Percentiles rank a stretch among this genome's conserved stretches.
phyloP scores from a whole-genome alignment of 2,888 invertebrate genomes.

The Dryocosmus kuriphilus region DNA sequence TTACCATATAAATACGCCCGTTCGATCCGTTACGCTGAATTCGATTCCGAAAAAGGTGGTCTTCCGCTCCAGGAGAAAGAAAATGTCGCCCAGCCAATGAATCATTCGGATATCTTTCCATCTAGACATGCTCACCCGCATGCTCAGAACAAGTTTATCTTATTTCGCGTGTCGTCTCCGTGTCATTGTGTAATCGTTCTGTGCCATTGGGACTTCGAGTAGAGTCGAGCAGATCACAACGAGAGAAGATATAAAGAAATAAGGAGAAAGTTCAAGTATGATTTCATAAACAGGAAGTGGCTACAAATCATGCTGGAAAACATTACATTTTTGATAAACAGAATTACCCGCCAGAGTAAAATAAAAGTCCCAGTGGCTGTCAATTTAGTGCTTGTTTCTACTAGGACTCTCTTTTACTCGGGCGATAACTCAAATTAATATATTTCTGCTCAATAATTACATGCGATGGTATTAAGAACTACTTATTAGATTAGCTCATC shows the following conservation, averaged over 20 bases:
- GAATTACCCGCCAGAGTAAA: too few species aligned
- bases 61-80: conserved; percentile 50
- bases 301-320: neutral
- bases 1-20: conserved; percentile 28
- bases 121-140: conserved; percentile 66
- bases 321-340: neutral
- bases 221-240: neutral
- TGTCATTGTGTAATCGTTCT: conserved; percentile 59
- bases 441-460: neutral
- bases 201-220: conserved; percentile 4
- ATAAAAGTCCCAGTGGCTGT: too few species aligned
- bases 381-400: too few species aligned
- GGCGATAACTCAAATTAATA: neutral
- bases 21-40: conserved; percentile 37
- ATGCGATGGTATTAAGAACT: neutral
- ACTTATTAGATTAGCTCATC: neutral
- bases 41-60: conserved; percentile 52
- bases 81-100: conserved; percentile 58
- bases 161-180: conserved; percentile 64
- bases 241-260: neutral
- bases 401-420: too few species aligned
- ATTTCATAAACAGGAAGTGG: neutral
- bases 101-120: conserved; percentile 62
- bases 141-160: conserved; percentile 63
- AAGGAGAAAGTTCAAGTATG: neutral